phyloP scores from a whole-genome alignment of 2,113 vertebrate genomes.

The Bos javanicus region DNA sequence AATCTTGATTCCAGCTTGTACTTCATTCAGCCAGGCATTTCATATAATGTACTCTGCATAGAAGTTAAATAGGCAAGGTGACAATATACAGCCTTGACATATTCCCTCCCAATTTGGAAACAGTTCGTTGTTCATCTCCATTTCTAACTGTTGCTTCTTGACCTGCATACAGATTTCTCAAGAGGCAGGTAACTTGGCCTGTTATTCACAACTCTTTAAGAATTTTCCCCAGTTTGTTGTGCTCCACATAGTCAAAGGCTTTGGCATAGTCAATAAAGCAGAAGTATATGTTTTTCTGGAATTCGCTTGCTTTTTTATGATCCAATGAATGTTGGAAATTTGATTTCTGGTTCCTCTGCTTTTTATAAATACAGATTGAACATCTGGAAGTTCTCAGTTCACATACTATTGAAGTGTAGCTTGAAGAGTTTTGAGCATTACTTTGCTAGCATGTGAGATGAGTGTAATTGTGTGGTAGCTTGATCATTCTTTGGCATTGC shows the following conservation, averaged over 20 bases:
- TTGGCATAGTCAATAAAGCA: neutral
- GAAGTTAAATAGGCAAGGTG: neutral
- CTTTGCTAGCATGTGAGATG: neutral
- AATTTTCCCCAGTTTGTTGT: neutral
- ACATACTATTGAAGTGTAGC: neutral
- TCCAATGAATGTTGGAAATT: neutral
- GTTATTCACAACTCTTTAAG: neutral
- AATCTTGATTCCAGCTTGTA: neutral
- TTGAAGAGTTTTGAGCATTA: neutral
- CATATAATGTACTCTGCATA: neutral
- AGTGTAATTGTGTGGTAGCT: accelerated
- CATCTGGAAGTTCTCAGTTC: neutral
- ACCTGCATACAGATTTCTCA: neutral
- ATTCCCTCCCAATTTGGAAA: neutral
- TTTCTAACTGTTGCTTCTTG: neutral
- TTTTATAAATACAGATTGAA: neutral
- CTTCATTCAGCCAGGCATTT: neutral
- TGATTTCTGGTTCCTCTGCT: neutral
- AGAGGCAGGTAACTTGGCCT: neutral
- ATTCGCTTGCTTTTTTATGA: neutral
- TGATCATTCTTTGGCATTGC: neutral
- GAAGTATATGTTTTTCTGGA: neutral
- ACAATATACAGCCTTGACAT: neutral
- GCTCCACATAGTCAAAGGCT: neutral
- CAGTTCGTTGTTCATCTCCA: neutral